phyloP scores from a whole-genome alignment of 2,888 invertebrate genomes.

The Leptinotarsa rubiginosa region DNA sequence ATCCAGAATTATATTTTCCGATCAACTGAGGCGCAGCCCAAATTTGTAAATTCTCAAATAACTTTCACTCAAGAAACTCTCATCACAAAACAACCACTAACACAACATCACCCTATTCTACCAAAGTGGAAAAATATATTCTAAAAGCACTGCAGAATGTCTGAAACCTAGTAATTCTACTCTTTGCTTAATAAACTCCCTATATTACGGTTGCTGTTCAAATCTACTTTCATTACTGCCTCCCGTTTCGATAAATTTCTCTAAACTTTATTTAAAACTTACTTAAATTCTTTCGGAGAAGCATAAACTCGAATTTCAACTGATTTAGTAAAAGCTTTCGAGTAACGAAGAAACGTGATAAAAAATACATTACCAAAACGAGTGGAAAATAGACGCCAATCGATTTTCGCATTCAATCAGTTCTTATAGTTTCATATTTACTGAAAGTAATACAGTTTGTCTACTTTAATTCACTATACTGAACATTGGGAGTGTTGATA shows the following conservation, averaged over 20 bases:
- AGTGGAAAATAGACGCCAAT: background rate
- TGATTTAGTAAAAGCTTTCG: background rate
- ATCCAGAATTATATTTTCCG: too few species aligned
- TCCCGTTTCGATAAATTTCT: slow-evolving; percentile 14
- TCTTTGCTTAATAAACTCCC: slow-evolving; percentile 31
- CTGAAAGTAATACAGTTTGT: background rate
- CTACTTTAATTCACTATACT: background rate
- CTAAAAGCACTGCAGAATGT: background rate
- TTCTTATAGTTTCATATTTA: background rate
- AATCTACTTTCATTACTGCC: slow-evolving; percentile 26
- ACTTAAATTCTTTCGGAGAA: slow-evolving; percentile 10
- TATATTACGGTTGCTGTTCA: slow-evolving; percentile 29
- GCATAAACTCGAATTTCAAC: slow-evolving; percentile 10
- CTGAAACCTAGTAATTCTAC: slow-evolving; percentile 28
- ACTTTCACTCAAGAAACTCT: too few species aligned
- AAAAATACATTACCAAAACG: slow-evolving; percentile 13
- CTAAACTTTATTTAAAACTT: slow-evolving; percentile 18
- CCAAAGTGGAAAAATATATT: background rate
- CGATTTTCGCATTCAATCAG: background rate
- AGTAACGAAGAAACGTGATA: slow-evolving; percentile 2
- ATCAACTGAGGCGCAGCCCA: too few species aligned
- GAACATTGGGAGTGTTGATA: too few species aligned
- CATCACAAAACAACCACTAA: background rate
- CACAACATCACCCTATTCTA: background rate
- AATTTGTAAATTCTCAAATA: too few species aligned